These are phyloP conservation scores for Muscidifurax raptorellus DNA, from an alignment of 1,140 invertebrate species.

Conservation along the genomic window DNA sequence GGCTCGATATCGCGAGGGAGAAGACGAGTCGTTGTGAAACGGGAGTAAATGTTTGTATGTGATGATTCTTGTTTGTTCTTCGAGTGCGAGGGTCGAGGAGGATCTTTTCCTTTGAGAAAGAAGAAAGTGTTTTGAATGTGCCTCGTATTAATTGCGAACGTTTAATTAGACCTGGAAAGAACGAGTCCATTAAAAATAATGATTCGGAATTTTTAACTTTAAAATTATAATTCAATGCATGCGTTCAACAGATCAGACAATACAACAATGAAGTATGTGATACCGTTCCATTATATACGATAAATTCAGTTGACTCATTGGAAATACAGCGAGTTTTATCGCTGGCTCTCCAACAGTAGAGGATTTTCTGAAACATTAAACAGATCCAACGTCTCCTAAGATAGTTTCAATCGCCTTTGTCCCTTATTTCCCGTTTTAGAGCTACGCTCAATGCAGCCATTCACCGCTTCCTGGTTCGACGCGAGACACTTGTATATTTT, in stretches of 20 bases:
- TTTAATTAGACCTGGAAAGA: not conserved
- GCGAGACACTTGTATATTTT: not conserved
- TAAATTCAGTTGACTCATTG: not conserved
- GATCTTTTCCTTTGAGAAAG: not conserved
- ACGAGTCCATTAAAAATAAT: not conserved
- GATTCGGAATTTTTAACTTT: not conserved
- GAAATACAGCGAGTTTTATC: not conserved
- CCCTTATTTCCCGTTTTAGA: not conserved
- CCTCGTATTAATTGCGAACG: not conserved
- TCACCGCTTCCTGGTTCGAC: not conserved
- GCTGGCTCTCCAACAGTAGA: too few species aligned
- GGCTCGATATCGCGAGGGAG: not conserved
- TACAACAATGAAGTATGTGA: not conserved
- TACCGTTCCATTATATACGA: not conserved
- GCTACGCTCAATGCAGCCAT: not conserved
- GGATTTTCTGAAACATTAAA: too few species aligned
- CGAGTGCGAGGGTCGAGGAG: not conserved
- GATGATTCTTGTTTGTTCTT: not conserved
- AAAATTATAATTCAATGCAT: too few species aligned
- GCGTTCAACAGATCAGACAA: not conserved
- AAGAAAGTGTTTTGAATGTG: not conserved
- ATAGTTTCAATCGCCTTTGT: not conserved
- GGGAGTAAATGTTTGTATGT: slow-evolving; percentile 25
- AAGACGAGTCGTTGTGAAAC: slow-evolving; percentile 6
- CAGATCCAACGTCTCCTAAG: not conserved